These are phyloP conservation scores for Liasis olivaceus DNA, from an alignment of 2,797 vertebrate species.

Conservation along the genomic window DNA sequence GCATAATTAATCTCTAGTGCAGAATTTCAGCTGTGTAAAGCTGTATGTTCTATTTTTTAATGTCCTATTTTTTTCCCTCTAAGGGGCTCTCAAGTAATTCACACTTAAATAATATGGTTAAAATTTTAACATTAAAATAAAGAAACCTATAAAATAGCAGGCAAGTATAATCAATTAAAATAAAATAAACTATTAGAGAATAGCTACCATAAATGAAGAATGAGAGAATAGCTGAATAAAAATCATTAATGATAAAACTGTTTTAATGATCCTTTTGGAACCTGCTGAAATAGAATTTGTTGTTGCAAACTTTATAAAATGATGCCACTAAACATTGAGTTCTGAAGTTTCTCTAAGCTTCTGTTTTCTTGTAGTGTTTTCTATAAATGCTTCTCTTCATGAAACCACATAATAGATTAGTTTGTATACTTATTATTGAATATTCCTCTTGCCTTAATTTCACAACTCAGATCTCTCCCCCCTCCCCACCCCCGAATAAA, in stretches of 20 bases:
- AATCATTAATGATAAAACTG: background rate
- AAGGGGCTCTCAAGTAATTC: background rate
- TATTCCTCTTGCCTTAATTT: background rate
- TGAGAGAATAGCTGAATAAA: background rate
- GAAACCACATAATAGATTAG: background rate
- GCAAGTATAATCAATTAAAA: background rate
- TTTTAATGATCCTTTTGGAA: background rate
- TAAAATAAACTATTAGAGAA: background rate
- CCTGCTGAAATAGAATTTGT: background rate
- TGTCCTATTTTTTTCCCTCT: background rate
- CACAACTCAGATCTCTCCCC: background rate
- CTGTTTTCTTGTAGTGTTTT: background rate
- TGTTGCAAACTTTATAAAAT: background rate
- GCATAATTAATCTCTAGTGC: background rate
- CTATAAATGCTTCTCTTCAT: background rate
- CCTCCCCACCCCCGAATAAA: background rate
- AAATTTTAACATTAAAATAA: background rate
- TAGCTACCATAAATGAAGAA: background rate
- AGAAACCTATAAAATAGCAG: background rate
- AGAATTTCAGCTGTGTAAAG: background rate
- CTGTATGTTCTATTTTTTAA: background rate
- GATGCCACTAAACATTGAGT: background rate
- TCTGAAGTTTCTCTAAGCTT: background rate
- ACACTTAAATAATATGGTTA: background rate
- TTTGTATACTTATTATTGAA: background rate